Base-by-base conservation (phyloP, 2,888 invertebrate species). In the Calliopum simillimum region DNA sequence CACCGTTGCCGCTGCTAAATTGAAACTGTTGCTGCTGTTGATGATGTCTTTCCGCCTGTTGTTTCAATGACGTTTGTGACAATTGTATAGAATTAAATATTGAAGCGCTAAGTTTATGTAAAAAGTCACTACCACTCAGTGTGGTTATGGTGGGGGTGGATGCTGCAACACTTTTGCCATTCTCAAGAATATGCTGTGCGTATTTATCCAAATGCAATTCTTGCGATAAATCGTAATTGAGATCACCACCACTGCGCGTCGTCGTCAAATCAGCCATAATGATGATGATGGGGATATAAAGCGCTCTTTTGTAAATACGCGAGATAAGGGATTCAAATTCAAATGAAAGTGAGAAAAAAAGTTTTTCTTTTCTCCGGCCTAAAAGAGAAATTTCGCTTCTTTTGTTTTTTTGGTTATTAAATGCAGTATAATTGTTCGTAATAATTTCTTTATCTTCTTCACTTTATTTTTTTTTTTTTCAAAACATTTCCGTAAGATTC, bases 161-260 rank as follows among this genome's bases (percentile, higher is more conserved):
- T 65, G 77, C 77, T 53, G 69, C n/a, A 19, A 69, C 55, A 16
- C 61, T 47, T 1, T 61, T 77, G 47, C 78, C 77, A 65, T 77
- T 81, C 55, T 80, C 81, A 12, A 82, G 77, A 68, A 83, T 80
- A 64, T 83, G 80, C 44, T 82, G 82, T 23, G 84, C 80, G 75
- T 82, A 82, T 72, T 81, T 79, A 75, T 85, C 82, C 76, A 85
- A 81, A 77, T 84, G 83, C 74, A 82, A 74, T 75, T 81, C 84
- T 69, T 80, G 79, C 74, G 84, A 81, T 74, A 82, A 78, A 63
- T 84, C 82, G 78, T 82, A 82, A 76, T 33, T 33, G 33, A 33
- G 8, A 33, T 33, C 33, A 33, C 33, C 33, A 33, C 8, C 33
- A 33, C 33, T 8, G 33, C 33, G 23, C 65, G 43, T 12, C 16